Conservation (phyloP, 1,140 invertebrate species). For the Propsilocerus akamusi region DNA sequence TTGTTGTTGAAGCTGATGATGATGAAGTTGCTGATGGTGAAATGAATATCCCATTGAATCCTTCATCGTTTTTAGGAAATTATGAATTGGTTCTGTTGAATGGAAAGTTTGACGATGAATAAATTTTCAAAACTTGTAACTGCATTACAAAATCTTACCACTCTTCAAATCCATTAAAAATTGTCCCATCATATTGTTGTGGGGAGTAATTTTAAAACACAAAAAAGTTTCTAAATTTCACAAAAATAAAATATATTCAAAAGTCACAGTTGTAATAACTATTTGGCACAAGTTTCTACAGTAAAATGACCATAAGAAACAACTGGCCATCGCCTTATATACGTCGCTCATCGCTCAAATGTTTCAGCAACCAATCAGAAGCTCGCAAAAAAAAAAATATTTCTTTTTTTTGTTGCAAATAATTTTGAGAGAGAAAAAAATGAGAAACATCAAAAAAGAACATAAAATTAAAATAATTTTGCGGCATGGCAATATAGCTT, state of each 20-base stretch:
- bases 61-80: neutral
- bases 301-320: neutral
- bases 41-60: constrained; percentile 3
- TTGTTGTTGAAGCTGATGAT: constrained; percentile 6
- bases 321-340: neutral
- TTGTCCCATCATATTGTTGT: constrained; percentile 19
- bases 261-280: neutral
- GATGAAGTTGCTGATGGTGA: constrained; percentile 12
- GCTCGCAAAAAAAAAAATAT: no score
- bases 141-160: constrained; percentile 13
- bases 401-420: no score
- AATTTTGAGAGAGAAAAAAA: no score
- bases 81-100: neutral
- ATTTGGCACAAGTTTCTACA: neutral
- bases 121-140: neutral
- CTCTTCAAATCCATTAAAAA: constrained; percentile 20
- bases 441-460: no score
- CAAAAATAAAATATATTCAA: neutral
- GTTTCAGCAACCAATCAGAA: no score
- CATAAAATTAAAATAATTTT: no score
- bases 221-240: neutral
- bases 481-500: no score
- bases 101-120: neutral
- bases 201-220: constrained; percentile 2
- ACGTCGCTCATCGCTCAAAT: no score